phyloP scores from a whole-genome alignment of 2,888 invertebrate species.

The Xestia rhomboidea region DNA sequence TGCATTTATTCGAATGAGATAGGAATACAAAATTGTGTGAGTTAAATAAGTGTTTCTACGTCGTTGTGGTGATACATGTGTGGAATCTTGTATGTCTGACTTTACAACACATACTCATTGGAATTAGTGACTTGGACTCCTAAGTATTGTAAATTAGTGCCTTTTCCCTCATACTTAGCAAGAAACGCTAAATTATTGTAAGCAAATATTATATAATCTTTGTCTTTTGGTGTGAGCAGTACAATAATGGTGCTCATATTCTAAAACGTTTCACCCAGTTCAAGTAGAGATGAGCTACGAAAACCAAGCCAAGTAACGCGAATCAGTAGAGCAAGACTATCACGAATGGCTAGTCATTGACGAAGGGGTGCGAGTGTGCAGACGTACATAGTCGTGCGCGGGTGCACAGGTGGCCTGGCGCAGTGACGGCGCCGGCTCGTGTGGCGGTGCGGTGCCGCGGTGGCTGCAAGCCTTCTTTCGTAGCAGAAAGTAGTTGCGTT shows the following conservation, averaged over 20 bases:
- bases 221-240: constrained; percentile 38
- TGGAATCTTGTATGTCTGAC: constrained; percentile 70
- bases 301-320: constrained; percentile 64
- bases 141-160: constrained; percentile 60
- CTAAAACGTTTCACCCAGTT: constrained; percentile 46
- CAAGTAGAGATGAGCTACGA: constrained; percentile 59
- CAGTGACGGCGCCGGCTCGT: constrained; percentile 43
- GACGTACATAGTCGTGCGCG: no score
- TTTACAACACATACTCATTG: constrained; percentile 72
- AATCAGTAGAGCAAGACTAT: constrained; percentile 74
- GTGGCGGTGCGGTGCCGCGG: constrained; percentile 43
- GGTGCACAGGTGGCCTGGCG: no score
- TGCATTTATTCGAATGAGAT: constrained; percentile 89
- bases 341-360: constrained; percentile 78
- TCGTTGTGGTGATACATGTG: constrained; percentile 65
- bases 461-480: constrained; percentile 85
- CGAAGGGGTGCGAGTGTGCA: constrained; percentile 46
- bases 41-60: constrained; percentile 68
- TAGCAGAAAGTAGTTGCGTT: constrained; percentile 82
- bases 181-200: constrained; percentile 46
- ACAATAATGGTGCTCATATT: constrained; percentile 48
- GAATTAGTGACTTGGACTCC: constrained; percentile 66
- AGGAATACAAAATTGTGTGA: constrained; percentile 78
- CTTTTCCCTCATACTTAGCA: constrained; percentile 47
- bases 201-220: constrained; percentile 38